Evolutionary conservation across 1,140 invertebrate species (phyloP).

Genomic region (Copidosoma floridanum): DNA sequence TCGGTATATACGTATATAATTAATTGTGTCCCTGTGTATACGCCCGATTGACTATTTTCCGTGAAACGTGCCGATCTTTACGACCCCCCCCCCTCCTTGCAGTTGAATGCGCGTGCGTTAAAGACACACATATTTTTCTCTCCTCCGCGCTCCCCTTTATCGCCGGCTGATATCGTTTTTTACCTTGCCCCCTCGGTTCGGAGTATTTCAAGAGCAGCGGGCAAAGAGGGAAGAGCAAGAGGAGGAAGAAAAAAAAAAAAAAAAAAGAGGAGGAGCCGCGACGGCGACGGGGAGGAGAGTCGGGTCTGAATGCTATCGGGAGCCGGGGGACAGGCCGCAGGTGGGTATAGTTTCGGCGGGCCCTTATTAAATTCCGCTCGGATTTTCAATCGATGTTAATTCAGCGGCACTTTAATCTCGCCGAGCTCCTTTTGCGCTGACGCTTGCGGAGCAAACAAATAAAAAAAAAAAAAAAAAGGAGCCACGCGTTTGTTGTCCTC

Average conservation of each 20-base stretch:
- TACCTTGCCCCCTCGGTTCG: background rate
- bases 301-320: constrained; percentile 25
- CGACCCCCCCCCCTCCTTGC: background rate
- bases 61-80: constrained; percentile 9
- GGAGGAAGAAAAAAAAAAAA: no score
- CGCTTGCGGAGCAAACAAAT: no score
- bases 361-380: constrained; percentile 24
- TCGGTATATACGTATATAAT: no score
- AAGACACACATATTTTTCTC: background rate
- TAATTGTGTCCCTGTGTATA: no score
- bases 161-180: constrained; percentile 13
- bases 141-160: background rate
- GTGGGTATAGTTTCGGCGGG: constrained; percentile 16
- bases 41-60: constrained; percentile 20
- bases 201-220: constrained; percentile 17
- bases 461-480: no score
- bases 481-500: no score
- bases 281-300: background rate
- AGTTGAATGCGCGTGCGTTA: background rate
- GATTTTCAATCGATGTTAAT: constrained; percentile 27
- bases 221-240: no score
- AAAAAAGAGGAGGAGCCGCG: no score
- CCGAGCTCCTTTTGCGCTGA: no score
- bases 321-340: background rate
- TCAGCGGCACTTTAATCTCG: constrained; percentile 23